Conservation (phyloP, 2,888 invertebrate genomes). For the Aricia artaxerxes region DNA sequence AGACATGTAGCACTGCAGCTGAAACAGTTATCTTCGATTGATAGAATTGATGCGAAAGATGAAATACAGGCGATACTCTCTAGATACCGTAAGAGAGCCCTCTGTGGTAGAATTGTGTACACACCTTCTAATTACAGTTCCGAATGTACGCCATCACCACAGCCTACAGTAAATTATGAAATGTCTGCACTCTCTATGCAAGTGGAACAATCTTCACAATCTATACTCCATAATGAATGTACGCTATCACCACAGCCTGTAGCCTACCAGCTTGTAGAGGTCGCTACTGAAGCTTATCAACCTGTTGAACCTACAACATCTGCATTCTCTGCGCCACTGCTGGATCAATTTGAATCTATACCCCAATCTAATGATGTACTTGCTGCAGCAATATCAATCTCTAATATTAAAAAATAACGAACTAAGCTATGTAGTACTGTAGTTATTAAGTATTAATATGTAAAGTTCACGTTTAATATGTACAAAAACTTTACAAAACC, state of each 20-base stretch:
- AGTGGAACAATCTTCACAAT: slow-evolving; percentile 28
- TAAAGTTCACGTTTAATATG: slow-evolving; percentile 28
- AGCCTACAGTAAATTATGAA: background rate
- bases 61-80: slow-evolving; percentile 35
- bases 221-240: background rate
- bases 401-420: too few relatives aligned
- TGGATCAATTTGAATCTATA: too few relatives aligned
- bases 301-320: too few relatives aligned
- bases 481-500: slow-evolving; percentile 14
- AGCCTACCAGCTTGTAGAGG: background rate
- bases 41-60: slow-evolving; percentile 40
- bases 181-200: slow-evolving; percentile 15
- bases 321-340: too few relatives aligned
- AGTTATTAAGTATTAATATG: too few relatives aligned
- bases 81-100: slow-evolving; percentile 39
- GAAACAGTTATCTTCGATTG: slow-evolving; percentile 36
- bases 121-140: slow-evolving; percentile 33
- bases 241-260: too few relatives aligned
- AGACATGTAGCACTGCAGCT: slow-evolving; percentile 40
- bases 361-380: too few relatives aligned
- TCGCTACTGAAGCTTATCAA: background rate
- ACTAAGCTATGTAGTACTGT: too few relatives aligned
- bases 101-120: slow-evolving; percentile 30
- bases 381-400: too few relatives aligned
- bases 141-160: background rate